These are phyloP conservation scores for Pachydiplax longipennis DNA, from an alignment of 2,888 invertebrate genomes.

Conservation along the genomic window DNA sequence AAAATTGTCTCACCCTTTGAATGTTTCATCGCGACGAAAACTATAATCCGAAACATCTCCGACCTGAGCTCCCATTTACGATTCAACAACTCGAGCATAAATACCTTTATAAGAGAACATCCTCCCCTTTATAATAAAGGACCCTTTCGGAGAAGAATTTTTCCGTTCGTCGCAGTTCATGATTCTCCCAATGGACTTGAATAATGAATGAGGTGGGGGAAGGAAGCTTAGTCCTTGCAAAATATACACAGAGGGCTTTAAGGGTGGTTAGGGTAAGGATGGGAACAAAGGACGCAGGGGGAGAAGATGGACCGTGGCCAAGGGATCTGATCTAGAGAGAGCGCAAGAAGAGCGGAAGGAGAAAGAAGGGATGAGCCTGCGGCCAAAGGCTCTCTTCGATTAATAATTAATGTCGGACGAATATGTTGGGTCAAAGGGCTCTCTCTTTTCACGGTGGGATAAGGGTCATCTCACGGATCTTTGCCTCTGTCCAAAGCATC, in stretches of 20 bases:
- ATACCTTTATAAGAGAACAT: background rate
- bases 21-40: too few relatives aligned
- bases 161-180: background rate
- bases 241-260: slow-evolving; percentile 27
- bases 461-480: background rate
- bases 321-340: background rate
- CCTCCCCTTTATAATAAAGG: background rate
- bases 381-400: background rate
- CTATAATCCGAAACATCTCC: too few relatives aligned
- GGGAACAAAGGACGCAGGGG: background rate
- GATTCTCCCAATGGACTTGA: background rate
- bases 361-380: background rate
- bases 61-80: background rate
- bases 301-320: background rate
- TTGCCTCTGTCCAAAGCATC: background rate
- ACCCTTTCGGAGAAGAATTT: background rate
- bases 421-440: background rate
- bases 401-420: background rate
- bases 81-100: background rate
- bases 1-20: too few relatives aligned
- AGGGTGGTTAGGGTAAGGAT: background rate
- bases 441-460: background rate
- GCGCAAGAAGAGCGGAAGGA: background rate
- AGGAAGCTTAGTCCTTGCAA: background rate
- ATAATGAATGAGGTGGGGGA: slow-evolving; percentile 18